Evolutionary conservation across 2,888 invertebrate genomes (phyloP).

Genomic region (Metacarcinus magister): DNA sequence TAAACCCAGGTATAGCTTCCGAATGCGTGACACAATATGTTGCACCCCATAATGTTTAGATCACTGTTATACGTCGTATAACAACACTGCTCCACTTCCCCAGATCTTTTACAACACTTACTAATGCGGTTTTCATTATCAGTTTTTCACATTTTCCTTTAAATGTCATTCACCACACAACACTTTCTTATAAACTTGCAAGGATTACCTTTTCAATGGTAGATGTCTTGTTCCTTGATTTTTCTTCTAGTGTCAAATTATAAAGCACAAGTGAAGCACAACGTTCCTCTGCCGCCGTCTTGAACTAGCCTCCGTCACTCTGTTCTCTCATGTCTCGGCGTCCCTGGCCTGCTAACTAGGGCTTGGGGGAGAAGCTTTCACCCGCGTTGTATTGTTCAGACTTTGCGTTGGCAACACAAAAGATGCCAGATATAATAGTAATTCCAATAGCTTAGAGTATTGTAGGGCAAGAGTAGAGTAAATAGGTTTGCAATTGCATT

Average conservation of each 20-base stretch:
- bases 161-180: not conserved
- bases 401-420: not conserved
- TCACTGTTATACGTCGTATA: not conserved
- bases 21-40: too few species aligned
- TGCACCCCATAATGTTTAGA: too few species aligned
- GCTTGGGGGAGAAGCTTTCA: slow-evolving; percentile 8
- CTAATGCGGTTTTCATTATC: not conserved
- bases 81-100: not conserved
- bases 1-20: too few species aligned
- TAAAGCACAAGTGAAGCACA: not conserved
- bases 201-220: not conserved
- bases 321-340: not conserved
- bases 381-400: not conserved
- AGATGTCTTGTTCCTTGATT: not conserved
- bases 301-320: not conserved
- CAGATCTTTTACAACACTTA: not conserved
- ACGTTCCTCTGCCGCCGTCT: not conserved
- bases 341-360: not conserved
- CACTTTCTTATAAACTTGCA: not conserved
- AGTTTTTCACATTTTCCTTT: not conserved
- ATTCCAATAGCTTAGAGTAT: not conserved
- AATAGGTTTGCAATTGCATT: not conserved
- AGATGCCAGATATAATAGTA: not conserved
- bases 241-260: not conserved
- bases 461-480: not conserved